Percentiles rank a stretch among this genome's conserved stretches.
Evolutionary conservation across 2,113 vertebrate genomes (phyloP).

Genomic region (Hippocampus barbouri): DNA sequence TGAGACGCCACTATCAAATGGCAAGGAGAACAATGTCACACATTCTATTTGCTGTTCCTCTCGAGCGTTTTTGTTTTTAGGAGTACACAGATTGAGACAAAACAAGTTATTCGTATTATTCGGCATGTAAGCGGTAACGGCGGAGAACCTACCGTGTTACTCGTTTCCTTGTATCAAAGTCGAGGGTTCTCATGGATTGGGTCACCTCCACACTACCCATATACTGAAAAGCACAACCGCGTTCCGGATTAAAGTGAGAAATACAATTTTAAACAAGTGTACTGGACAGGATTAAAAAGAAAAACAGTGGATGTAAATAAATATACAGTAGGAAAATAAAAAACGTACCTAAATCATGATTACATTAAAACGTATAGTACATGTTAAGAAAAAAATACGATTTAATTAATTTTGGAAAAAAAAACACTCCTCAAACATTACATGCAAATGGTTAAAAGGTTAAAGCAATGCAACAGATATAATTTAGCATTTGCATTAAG

Average conservation of each 20-base stretch:
- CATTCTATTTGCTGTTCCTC: constrained; percentile 51
- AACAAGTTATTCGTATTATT: not conserved
- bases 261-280: not conserved
- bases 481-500: too few species aligned
- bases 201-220: constrained; percentile 88
- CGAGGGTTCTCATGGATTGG: constrained; percentile 89
- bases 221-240: constrained; percentile 70
- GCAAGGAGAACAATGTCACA: constrained; percentile 46
- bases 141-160: constrained; percentile 84
- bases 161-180: constrained; percentile 86
- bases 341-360: too few species aligned
- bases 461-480: too few species aligned
- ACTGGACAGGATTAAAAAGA: not conserved
- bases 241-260: not conserved
- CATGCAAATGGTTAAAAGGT: too few species aligned
- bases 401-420: too few species aligned
- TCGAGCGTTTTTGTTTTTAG: constrained; percentile 19
- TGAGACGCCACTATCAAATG: constrained; percentile 49
- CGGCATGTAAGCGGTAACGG: not conserved
- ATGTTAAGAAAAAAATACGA: too few species aligned
- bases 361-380: too few species aligned
- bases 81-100: not conserved
- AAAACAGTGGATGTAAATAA: not conserved
- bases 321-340: not conserved
- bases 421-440: too few species aligned